Evolutionary conservation across 2,888 invertebrate genomes (phyloP).

Genomic region (Resseliella maxima): DNA sequence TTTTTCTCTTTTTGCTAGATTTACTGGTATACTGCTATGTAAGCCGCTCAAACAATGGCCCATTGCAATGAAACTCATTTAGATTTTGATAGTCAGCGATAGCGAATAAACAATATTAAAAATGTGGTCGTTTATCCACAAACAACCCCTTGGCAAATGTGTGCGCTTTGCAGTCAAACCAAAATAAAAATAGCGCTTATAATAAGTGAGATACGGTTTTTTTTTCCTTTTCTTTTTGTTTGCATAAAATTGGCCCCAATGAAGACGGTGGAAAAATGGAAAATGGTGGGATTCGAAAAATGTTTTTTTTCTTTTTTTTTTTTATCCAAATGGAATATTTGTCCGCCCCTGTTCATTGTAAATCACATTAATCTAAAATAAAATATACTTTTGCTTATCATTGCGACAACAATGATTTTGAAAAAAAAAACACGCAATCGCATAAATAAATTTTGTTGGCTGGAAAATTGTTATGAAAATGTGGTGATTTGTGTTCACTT

Average conservation of each 20-base stretch:
- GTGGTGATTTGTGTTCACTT: conserved; percentile 28
- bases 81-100: conserved; percentile 28
- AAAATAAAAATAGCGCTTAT: conserved; percentile 43
- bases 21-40: background rate
- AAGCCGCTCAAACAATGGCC: background rate
- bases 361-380: background rate
- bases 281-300: background rate
- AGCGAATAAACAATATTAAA: conserved; percentile 45
- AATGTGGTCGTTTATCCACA: background rate
- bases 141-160: background rate
- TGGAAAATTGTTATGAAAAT: conserved; percentile 50
- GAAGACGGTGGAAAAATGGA: background rate
- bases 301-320: background rate
- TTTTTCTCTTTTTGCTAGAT: too few species aligned
- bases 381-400: background rate
- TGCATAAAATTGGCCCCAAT: background rate
- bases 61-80: background rate
- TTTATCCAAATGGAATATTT: background rate
- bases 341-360: background rate
- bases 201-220: background rate
- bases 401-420: background rate
- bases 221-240: background rate
- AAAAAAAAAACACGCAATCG: conserved; percentile 15
- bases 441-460: conserved; percentile 32
- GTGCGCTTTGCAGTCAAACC: background rate